Base-by-base conservation (phyloP, 2,797 vertebrate species). In the Ctenopoma multispine region DNA sequence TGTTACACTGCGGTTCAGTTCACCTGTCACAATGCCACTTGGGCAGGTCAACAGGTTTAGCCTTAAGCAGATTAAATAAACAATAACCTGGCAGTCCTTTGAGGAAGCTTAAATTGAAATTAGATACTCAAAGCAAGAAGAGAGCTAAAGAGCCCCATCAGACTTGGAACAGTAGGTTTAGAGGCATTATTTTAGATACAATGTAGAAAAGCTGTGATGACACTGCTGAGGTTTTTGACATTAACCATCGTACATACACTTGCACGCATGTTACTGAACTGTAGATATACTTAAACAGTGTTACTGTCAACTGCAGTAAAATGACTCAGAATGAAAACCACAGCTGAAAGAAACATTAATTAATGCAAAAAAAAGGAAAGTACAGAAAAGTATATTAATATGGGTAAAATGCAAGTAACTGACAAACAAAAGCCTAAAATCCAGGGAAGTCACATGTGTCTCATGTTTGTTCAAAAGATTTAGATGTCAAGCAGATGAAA, bases 381-480 rank as follows among this genome's bases (percentile, higher is more conserved):
- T 24, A 15, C 27, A 47, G 24, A 15, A 29, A 18, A 44, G 40
- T 21, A 49, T 15, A 27, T 23, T 44, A 10, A 60, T 31, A 43
- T 77, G 4, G 69, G 29, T 85, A 86, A 85, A 84, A 82, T 87
- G 86, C 84, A 83, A 75, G 63, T 56, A 56, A 60, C 14, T 46
- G 69, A 69, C 41, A 65, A 3, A 69, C 21, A 80, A 44, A 74
- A 69, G 29, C 15, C 50, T 34, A 27, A 56, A 48, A 54, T 38
- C 57, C 23, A 56, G 36, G n/a, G 34, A 75, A 12, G 41, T 34
- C 66, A 64, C 47, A 29, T 14, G 27, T 4, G 27, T n/a, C n/a
- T n/a, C n/a, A n/a, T 48, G 38, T 12, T 4, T 20, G 27, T 66
- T 71, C 5, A 60, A 15, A 46, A 40, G 12, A 72, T 72, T 53